phyloP scores from a whole-genome alignment of 1,140 invertebrate species.

The Orchestia grillus region DNA sequence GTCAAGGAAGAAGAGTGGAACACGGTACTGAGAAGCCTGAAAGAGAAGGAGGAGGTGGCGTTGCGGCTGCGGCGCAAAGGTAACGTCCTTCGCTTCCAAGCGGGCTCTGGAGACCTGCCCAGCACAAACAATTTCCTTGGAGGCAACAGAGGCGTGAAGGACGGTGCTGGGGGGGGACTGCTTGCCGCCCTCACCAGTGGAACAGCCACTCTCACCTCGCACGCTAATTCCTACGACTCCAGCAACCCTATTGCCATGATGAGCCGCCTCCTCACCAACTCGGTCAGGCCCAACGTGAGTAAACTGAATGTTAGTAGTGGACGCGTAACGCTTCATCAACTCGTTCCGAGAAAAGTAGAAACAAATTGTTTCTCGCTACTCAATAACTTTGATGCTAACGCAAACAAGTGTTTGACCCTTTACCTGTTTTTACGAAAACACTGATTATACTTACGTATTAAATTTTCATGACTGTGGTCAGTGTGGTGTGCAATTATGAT shows the following conservation, averaged over 20 bases:
- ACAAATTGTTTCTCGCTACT: background rate
- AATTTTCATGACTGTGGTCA: background rate
- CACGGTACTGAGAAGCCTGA: constrained; percentile 82
- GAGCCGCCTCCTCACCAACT: constrained; percentile 60
- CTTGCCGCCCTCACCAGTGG: constrained; percentile 58
- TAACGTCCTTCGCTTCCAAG: constrained; percentile 68
- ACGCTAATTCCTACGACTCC: constrained; percentile 18
- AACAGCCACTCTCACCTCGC: constrained; percentile 58
- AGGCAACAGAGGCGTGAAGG: constrained; percentile 72
- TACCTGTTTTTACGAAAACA: background rate
- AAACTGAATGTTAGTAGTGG: background rate
- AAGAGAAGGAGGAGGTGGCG: constrained; percentile 83
- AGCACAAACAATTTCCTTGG: constrained; percentile 60
- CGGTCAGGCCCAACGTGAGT: constrained; percentile 60
- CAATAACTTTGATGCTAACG: too few relatives aligned
- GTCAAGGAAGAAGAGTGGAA: constrained; percentile 89
- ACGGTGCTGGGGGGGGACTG: constrained; percentile 68
- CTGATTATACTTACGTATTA: background rate
- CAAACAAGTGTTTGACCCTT: background rate
- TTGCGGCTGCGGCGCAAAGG: constrained; percentile 69
- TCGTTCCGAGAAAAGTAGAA: background rate
- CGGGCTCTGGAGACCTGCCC: constrained; percentile 71
- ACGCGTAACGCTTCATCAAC: background rate
- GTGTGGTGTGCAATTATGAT: background rate
- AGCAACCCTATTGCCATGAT: constrained; percentile 65